A percentile compares a stretch with the other conserved stretches of the same genome.
Conservation (phyloP, 2,888 invertebrate species). For the Torymus texanus region DNA sequence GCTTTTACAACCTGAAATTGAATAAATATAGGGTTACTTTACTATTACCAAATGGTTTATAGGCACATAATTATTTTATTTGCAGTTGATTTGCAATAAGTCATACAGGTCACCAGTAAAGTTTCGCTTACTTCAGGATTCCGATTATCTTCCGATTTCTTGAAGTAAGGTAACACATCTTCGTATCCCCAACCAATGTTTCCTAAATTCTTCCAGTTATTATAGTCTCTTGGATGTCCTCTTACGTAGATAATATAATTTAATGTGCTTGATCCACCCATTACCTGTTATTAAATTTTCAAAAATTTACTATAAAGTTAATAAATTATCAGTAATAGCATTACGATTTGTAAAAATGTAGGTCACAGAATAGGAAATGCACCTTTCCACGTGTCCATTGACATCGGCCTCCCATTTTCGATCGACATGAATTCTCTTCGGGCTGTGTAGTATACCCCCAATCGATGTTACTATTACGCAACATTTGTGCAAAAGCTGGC, state of each 20-base stretch:
- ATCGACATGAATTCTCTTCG: neutral
- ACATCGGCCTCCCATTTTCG: neutral
- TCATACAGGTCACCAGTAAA: too few relatives aligned
- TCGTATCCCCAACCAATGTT: conserved; percentile 26
- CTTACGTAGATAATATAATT: conserved; percentile 11
- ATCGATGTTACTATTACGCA: neutral
- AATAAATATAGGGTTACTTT: too few relatives aligned
- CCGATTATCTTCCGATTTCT: conserved; percentile 12
- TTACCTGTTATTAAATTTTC: conserved; percentile 60
- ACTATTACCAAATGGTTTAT: too few relatives aligned
- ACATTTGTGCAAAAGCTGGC: neutral
- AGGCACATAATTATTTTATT: too few relatives aligned
- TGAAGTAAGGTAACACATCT: conserved; percentile 23
- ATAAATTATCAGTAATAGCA: conserved; percentile 61
- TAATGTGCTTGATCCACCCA: conserved; percentile 23
- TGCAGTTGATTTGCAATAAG: too few relatives aligned
- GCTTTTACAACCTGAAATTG: neutral
- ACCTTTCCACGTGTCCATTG: conserved; percentile 9
- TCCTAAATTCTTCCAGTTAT: neutral
- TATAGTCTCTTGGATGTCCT: conserved; percentile 4
- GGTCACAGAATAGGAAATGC: too few relatives aligned
- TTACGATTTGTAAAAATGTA: neutral
- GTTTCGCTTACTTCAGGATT: neutral
- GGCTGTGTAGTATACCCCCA: neutral
- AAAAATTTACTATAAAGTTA: conserved; percentile 67